phyloP scores from a whole-genome alignment of 1,140 invertebrate genomes.

The Drosophila athabasca region DNA sequence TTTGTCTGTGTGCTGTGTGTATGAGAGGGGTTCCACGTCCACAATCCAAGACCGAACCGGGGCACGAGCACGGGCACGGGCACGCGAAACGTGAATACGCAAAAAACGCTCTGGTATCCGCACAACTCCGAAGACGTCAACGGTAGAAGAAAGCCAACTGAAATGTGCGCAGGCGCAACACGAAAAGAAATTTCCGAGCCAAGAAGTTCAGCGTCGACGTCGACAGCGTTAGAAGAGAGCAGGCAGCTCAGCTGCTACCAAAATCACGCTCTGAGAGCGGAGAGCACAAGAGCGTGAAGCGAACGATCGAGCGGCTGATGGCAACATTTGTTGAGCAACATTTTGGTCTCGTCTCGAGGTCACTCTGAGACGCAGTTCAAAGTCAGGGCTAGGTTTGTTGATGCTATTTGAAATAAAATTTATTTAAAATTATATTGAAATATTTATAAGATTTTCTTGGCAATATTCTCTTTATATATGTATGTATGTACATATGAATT shows the following conservation, averaged over 20 bases:
- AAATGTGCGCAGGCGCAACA: slow-evolving; percentile 79
- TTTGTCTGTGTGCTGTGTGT: slow-evolving; percentile 15
- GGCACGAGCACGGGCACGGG: slow-evolving; percentile 21
- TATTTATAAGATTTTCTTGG: too few species aligned
- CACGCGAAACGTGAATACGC: slow-evolving; percentile 56
- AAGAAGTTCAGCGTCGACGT: slow-evolving; percentile 49
- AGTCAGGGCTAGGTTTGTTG: slow-evolving; percentile 81
- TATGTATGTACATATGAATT: too few species aligned
- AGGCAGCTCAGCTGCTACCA: slow-evolving; percentile 10
- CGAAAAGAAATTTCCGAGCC: slow-evolving; percentile 78
- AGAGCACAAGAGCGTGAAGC: slow-evolving; percentile 25
- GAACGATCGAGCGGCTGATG: slow-evolving; percentile 14
- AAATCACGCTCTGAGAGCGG: slow-evolving; percentile 52
- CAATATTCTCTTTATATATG: background rate
- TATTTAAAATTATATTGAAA: too few species aligned
- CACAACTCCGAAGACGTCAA: slow-evolving; percentile 83
- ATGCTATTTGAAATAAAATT: slow-evolving; percentile 20
- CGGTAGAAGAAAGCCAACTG: slow-evolving; percentile 83
- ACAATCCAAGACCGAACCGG: slow-evolving; percentile 53
- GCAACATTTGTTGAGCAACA: slow-evolving; percentile 59
- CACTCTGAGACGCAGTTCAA: slow-evolving; percentile 65
- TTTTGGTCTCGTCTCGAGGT: slow-evolving; percentile 54
- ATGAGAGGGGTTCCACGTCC: slow-evolving; percentile 56
- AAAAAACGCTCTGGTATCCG: slow-evolving; percentile 44
- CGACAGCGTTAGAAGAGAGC: slow-evolving; percentile 36